Percentiles rank a stretch among this genome's conserved stretches.
Evolutionary conservation across 2,113 vertebrate species (phyloP).

Genomic region (Sapajus apella): DNA sequence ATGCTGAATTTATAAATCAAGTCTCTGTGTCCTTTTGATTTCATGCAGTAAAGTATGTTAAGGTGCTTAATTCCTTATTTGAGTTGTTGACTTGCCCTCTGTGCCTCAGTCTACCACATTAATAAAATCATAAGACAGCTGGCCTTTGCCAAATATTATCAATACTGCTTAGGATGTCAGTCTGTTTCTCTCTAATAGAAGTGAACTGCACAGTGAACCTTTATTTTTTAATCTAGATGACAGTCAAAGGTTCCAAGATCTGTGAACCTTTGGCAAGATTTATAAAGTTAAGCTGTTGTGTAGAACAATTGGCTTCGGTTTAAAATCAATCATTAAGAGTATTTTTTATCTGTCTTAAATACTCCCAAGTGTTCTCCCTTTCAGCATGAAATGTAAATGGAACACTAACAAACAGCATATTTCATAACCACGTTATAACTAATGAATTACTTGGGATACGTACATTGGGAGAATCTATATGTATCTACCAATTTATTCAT

Average conservation of each 20-base stretch:
- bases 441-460: not conserved
- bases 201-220: slow-evolving; percentile 12
- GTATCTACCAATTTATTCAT: not conserved
- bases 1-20: not conserved
- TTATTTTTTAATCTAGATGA: slow-evolving; percentile 66
- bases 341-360: slow-evolving; percentile 52
- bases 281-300: slow-evolving; percentile 51
- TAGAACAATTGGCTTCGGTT: slow-evolving; percentile 51
- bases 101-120: slow-evolving; percentile 61
- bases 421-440: not conserved
- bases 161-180: not conserved
- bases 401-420: not conserved
- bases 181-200: slow-evolving; percentile 63
- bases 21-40: not conserved
- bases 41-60: not conserved
- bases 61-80: not conserved
- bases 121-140: not conserved
- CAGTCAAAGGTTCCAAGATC: slow-evolving; percentile 50
- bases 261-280: slow-evolving; percentile 48
- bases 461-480: not conserved
- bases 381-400: not conserved
- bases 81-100: not conserved
- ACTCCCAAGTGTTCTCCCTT: slow-evolving; percentile 2
- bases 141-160: slow-evolving; percentile 24
- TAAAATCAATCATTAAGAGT: slow-evolving; percentile 49